Evolutionary conservation across 2,888 invertebrate genomes (phyloP).

Genomic region (Drosophila meridiana): DNA sequence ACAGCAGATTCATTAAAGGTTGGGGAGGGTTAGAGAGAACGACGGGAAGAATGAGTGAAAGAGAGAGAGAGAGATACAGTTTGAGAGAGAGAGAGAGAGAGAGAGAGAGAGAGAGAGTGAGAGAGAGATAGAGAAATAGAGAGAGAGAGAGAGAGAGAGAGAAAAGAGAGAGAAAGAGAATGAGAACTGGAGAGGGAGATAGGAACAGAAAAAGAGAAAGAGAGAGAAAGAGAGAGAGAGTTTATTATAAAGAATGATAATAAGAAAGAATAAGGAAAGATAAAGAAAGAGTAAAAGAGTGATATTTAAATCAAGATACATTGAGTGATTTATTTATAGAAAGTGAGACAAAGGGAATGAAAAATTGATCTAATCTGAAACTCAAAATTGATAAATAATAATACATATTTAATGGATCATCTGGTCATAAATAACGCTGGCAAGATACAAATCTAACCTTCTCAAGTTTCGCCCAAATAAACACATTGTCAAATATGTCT

Average conservation of each 20-base stretch:
- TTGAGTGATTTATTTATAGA: too few relatives aligned
- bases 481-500: too few relatives aligned
- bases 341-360: too few relatives aligned
- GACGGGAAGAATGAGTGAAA: neutral
- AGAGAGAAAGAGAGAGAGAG: neutral
- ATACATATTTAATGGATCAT: neutral
- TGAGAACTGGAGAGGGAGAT: neutral
- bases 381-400: neutral
- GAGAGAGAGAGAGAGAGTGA: neutral
- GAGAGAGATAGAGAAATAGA: neutral
- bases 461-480: neutral
- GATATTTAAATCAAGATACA: too few relatives aligned
- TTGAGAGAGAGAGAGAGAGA: neutral
- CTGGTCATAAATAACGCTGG: neutral
- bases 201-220: neutral
- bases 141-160: too few relatives aligned
- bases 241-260: too few relatives aligned
- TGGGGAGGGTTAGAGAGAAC: neutral
- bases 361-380: too few relatives aligned
- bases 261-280: too few relatives aligned
- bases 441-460: neutral
- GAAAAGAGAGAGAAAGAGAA: neutral
- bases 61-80: neutral
- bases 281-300: neutral
- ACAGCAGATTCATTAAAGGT: neutral